These are phyloP conservation scores for Galemys pyrenaicus DNA, from an alignment of 2,113 vertebrate genomes.

Conservation along the genomic window DNA sequence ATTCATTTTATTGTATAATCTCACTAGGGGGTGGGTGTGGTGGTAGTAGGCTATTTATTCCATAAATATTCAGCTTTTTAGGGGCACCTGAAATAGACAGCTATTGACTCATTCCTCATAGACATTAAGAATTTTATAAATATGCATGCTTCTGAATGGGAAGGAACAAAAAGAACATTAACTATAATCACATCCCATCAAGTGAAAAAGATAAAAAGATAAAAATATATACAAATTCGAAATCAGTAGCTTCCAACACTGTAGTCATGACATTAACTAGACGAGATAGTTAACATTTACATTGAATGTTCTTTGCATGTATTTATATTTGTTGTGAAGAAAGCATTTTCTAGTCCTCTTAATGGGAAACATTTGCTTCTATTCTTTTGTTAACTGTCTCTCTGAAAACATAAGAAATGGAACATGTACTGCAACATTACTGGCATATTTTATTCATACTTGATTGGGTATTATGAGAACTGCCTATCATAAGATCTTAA, in stretches of 20 bases:
- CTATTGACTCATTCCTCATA: slow-evolving; percentile 39
- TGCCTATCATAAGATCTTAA: slow-evolving; percentile 52
- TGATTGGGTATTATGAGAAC: slow-evolving; percentile 51
- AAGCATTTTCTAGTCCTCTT: slow-evolving; percentile 11
- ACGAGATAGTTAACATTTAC: background rate
- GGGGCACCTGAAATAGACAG: slow-evolving; percentile 46
- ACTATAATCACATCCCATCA: background rate
- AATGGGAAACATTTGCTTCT: background rate
- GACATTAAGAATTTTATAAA: background rate
- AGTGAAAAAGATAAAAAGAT: background rate
- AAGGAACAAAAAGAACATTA: slow-evolving; percentile 38
- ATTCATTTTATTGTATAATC: slow-evolving; percentile 32
- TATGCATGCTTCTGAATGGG: background rate
- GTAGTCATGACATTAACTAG: background rate
- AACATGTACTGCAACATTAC: background rate
- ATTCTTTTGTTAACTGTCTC: slow-evolving; percentile 45
- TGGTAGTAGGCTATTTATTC: slow-evolving; percentile 24
- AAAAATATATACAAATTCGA: slow-evolving; percentile 12
- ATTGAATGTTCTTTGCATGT: background rate
- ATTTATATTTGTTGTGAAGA: background rate
- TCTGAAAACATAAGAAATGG: slow-evolving; percentile 27
- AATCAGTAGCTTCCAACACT: slow-evolving; percentile 19
- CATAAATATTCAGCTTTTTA: background rate
- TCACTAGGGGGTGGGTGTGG: slow-evolving; percentile 37
- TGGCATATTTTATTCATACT: background rate